These are phyloP conservation scores for Genyomyrus donnyi DNA, from an alignment of 2,113 vertebrate genomes.

Conservation along the genomic window DNA sequence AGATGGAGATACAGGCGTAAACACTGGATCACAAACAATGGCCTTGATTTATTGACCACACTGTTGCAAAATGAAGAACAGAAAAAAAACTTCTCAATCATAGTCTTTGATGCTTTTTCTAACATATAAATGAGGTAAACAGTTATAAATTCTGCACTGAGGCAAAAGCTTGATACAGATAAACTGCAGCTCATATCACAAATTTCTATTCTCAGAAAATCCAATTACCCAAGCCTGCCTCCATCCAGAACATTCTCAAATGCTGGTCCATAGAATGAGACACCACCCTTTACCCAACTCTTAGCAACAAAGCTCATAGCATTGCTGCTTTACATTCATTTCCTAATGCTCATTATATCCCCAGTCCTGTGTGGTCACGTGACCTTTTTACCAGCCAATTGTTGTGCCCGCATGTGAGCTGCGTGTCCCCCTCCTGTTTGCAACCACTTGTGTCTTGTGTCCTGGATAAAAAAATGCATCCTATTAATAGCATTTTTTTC, in stretches of 20 bases:
- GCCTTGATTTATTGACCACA: background rate
- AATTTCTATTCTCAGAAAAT: background rate
- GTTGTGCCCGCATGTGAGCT: background rate
- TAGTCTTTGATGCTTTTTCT: background rate
- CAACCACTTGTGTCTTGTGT: background rate
- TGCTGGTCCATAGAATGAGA: background rate
- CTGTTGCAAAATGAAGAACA: background rate
- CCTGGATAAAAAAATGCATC: slow-evolving; percentile 6
- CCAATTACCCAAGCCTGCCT: background rate
- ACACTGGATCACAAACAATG: background rate
- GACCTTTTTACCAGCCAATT: background rate
- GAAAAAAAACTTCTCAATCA: background rate
- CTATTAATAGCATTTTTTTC: background rate
- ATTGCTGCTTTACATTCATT: background rate
- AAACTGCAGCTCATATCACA: background rate
- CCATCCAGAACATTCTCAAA: background rate
- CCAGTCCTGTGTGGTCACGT: background rate
- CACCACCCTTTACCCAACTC: background rate
- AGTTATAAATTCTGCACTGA: background rate
- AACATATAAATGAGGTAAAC: background rate
- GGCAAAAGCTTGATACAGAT: background rate
- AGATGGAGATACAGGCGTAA: background rate
- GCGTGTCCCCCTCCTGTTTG: background rate
- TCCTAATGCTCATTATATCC: background rate
- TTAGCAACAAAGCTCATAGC: background rate